Base-by-base conservation (phyloP, 2,888 invertebrate genomes). In the Thalpophila matura region DNA sequence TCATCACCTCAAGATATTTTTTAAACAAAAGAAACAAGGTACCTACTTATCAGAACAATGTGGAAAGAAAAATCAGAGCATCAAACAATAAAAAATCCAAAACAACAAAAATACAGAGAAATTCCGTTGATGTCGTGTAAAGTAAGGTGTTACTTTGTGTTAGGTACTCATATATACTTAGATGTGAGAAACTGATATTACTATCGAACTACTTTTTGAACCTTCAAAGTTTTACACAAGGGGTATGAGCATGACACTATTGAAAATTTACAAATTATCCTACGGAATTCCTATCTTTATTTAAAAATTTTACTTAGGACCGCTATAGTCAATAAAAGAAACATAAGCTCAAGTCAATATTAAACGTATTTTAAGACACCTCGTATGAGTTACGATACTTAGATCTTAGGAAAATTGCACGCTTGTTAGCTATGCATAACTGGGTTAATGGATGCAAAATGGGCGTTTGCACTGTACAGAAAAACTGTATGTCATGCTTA, bases 361-460 rank as follows among this genome's bases (percentile, higher is more conserved):
- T n/a, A n/a, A n/a, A 43, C 3, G 20, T 63, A 57, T 45, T 61
- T 37, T 33, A n/a, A 50, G 29, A 49, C 37, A 72, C 31, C 42
- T 35, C 22, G 20, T 61, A 56, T 45, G 43, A 66, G 46, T 56
- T 51, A 72, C 64, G 73, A 66, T 58, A 51, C 65, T 73, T 64
- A 73, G 62, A 71, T 60, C 26, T 66, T 62, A 60, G 56, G 51
- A 69, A 69, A n/a, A 73, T 80, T 77, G 77, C 76, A 70, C 70
- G 82, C 81, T 82, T 85, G 80, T 81, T 84, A 82, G 74, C 77
- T 84, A 80, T 84, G 83, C 79, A 83, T 86, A 88, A 89, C 84
- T 90, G 82, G 89, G 91, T 84, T 91, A 91, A 92, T 91, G 85
- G 82, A 83, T 81, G 75, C 74, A 83, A 77, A 84, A 75, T 71